These are phyloP conservation scores for Monopis laevigella DNA, from an alignment of 2,888 invertebrate species.

Conservation along the genomic window DNA sequence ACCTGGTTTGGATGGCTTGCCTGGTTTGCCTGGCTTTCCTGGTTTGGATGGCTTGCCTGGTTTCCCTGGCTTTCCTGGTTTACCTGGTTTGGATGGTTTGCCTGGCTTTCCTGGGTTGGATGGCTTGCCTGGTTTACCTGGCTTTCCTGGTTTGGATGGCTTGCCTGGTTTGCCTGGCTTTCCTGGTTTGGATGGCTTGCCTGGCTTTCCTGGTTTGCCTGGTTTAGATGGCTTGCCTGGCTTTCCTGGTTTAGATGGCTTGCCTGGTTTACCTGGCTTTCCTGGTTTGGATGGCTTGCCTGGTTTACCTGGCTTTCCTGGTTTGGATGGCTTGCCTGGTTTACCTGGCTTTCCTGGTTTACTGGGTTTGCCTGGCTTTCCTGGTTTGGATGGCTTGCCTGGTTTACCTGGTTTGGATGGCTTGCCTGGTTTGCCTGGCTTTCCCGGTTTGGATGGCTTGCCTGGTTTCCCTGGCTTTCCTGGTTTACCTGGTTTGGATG, in stretches of 20 bases:
- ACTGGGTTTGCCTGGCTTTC: slow-evolving; percentile 2
- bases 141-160: slow-evolving; percentile 13
- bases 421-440: slow-evolving; percentile 10
- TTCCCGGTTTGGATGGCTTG: slow-evolving; percentile 8
- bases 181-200: slow-evolving; percentile 7
- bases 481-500: slow-evolving; percentile 7
- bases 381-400: slow-evolving; percentile 7
- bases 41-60: slow-evolving; percentile 14
- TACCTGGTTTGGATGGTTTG: slow-evolving; percentile 17
- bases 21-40: slow-evolving; percentile 13
- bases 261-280: slow-evolving; percentile 14
- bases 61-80: slow-evolving; percentile 17
- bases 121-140: slow-evolving; percentile 9
- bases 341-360: slow-evolving; percentile 11
- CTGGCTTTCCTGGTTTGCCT: slow-evolving; percentile 14
- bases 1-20: slow-evolving; percentile 14
- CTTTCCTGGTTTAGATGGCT: slow-evolving; percentile 28
- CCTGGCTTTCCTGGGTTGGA: slow-evolving; percentile 16
- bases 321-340: slow-evolving; percentile 7
- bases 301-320: slow-evolving; percentile 9
- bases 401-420: slow-evolving; percentile 12
- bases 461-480: slow-evolving; percentile 6
- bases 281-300: slow-evolving; percentile 12
- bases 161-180: slow-evolving; percentile 19
- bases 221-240: slow-evolving; percentile 20